Base-by-base conservation (phyloP, 2,113 vertebrate species). In the Protomyctophum bolini region DNA sequence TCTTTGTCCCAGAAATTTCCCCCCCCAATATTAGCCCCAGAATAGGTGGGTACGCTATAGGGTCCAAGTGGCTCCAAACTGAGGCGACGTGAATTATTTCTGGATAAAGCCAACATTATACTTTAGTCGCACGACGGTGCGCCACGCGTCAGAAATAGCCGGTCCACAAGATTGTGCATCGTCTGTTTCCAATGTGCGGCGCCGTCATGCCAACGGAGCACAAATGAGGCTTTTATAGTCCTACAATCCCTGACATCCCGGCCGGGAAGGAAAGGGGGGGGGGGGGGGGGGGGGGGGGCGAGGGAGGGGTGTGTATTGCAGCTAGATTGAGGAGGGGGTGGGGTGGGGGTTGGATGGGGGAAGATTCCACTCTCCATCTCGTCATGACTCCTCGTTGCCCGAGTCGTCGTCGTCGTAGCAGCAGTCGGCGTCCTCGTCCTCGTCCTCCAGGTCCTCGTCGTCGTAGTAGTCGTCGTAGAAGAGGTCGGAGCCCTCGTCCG, bases 401-500 rank as follows among this genome's bases (percentile, higher is more conserved):
- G 97, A 99, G 90, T 97, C 97, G 0, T 96, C 95, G 51, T 97
- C 96, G 0, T 96, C 96, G 0, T 98, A 97, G 66, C 95, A 97
- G 0, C 96, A 97, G 28, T 95, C 95, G 8, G 85, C 87, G 52
- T 94, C 95, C 60, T 91, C 92, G 4, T 93, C 93, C 46, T 88
- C 92, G 1, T 94, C 97, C 65, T 93, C 93, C 66, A 92, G 85
- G 11, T 96, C 95, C 1, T 95, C 95, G 2, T 98, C 97, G 10
- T 98, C 97, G 0, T 97, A 98, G 86, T 97, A 96, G 87, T 98
- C 96, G 3, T 98, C 97, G 1, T 98, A 99, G 89, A 98, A 96
- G 68, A 98, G 95, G 84, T 98, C 97, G 0, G 96, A 96, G 83
- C 96, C 96, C 83, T 98, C 96, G 0, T 98, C 97, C 0, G 94